phyloP scores from a whole-genome alignment of 2,113 vertebrate species.

The Tricholaema leucomelas region DNA sequence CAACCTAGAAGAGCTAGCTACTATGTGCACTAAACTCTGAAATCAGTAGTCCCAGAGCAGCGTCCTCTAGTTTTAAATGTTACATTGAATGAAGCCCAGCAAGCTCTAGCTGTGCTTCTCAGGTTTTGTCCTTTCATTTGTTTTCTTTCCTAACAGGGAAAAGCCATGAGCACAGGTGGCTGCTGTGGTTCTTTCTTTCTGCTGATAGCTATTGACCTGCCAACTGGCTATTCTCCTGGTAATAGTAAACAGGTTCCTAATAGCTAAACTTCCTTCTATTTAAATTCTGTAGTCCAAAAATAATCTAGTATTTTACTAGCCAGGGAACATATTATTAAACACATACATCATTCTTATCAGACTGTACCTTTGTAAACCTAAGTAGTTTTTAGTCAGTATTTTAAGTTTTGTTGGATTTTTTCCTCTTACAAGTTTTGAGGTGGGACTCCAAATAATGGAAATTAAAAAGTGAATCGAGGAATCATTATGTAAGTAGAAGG shows the following conservation, averaged over 20 bases:
- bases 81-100: not conserved
- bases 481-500: not conserved
- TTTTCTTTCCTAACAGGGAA: not conserved
- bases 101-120: not conserved
- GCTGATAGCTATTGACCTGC: conserved; percentile 51
- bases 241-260: conserved; percentile 57
- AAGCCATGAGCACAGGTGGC: conserved; percentile 40
- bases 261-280: conserved; percentile 61
- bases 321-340: conserved; percentile 66
- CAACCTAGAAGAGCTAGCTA: not conserved
- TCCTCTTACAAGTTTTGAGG: not conserved
- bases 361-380: conserved; percentile 23
- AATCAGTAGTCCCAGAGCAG: not conserved
- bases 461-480: not conserved
- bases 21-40: not conserved
- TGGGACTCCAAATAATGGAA: conserved; percentile 6
- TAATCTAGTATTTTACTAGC: conserved; percentile 64
- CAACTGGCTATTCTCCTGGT: conserved; percentile 51
- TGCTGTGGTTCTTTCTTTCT: conserved; percentile 38
- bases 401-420: not conserved
- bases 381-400: conserved; percentile 15
- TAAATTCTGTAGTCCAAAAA: conserved; percentile 59
- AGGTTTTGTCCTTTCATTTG: not conserved
- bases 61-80: not conserved
- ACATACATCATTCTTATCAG: conserved; percentile 62